Evolutionary conservation across 1,140 invertebrate genomes (phyloP), one percentile per base, ranked within the genome.

Genomic region (Tetranychus urticae): DNA sequence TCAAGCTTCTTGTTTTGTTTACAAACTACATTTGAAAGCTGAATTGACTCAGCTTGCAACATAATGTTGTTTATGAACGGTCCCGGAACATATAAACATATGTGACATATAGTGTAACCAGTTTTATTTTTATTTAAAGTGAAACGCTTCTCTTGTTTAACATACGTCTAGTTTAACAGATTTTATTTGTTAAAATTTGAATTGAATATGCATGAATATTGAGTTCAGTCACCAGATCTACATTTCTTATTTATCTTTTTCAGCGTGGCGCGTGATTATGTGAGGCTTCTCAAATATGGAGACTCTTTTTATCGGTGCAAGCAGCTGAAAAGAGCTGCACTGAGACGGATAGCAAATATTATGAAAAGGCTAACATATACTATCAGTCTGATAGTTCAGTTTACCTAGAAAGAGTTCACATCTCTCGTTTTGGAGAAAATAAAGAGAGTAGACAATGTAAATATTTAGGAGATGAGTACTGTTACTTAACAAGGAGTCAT

Each of bases 261-360:
- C 70, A 93, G 88, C 76, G 88, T 97, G 63, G 82, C 87, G 8
- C 96, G 94, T 72, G 94, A 99, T 71, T 97, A 97, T 72, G 82
- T 86, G 4, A 80, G 90, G 56, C 75, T 97, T 2, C 72, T 99
- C 66, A 99, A 99, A 69, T 98, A 90, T 77, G 91, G 88, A 63
- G 96, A 98, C 73, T 94, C 91, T 0, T 71, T 98, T 42, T 99
- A 98, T 71, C 80, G 94, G 59, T 98, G 94, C 71, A 98, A 99
- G 72, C 88, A 93, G 69, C 75, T 98, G 35, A 99, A 99, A 72
- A 82, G 84, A 69, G 93, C 93, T 33, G 93, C 93, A 1, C 74
- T 99, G 6, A 94, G 94, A 71, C 81, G 93, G 63, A 99, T 98
- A 94, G 91, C 88, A 2, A 98, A 92, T 3, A 88, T 99, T 54